A percentile compares a stretch with the other conserved stretches of the same genome.
phyloP scores from a whole-genome alignment of 2,888 invertebrate genomes.

The Dasypolia templi region DNA sequence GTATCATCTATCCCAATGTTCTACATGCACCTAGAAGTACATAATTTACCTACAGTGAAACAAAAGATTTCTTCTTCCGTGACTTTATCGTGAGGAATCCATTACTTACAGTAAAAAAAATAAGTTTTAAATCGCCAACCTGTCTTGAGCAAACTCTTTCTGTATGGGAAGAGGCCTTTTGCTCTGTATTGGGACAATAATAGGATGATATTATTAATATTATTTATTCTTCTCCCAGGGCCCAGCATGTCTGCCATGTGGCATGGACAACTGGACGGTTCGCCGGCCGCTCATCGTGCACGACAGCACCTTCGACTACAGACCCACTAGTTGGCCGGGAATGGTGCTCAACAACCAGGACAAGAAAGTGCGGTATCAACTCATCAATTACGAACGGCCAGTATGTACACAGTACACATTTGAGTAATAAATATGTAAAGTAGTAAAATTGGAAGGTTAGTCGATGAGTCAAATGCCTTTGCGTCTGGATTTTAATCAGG shows the following conservation, averaged over 20 bases:
- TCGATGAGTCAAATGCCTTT: neutral
- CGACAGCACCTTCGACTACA: slow-evolving; percentile 87
- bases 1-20: neutral
- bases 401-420: slow-evolving; percentile 66
- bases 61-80: neutral
- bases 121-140: neutral
- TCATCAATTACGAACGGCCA: slow-evolving; percentile 84
- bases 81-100: neutral
- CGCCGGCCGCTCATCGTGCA: slow-evolving; percentile 85
- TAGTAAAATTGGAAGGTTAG: neutral
- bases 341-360: slow-evolving; percentile 86
- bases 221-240: slow-evolving; percentile 70
- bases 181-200: neutral
- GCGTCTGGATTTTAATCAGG: slow-evolving; percentile 11
- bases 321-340: slow-evolving; percentile 86
- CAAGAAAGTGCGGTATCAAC: slow-evolving; percentile 86
- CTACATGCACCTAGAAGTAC: neutral
- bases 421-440: neutral
- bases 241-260: slow-evolving; percentile 81
- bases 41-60: neutral
- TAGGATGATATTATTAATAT: neutral
- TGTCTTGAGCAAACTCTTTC: neutral
- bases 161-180: neutral
- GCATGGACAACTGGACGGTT: slow-evolving; percentile 84
- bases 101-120: too few relatives aligned